Conservation (phyloP, 2,113 vertebrate genomes). For the Coryphaenoides rupestris region DNA sequence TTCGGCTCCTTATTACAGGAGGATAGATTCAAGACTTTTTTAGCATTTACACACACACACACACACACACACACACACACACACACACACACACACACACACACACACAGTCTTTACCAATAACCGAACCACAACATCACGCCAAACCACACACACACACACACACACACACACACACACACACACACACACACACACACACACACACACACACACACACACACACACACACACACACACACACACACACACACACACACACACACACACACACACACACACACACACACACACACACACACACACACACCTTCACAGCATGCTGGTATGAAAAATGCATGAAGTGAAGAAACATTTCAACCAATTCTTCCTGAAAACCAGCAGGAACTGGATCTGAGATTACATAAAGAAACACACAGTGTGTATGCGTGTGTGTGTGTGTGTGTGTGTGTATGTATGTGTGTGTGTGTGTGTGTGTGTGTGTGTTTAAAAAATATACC, state of each 20-base stretch:
- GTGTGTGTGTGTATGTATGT: not conserved
- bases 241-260: not conserved
- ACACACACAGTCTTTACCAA: too few species aligned
- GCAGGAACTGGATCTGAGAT: slow-evolving; percentile 13
- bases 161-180: not conserved
- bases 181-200: not conserved
- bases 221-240: not conserved
- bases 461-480: not conserved
- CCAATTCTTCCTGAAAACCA: slow-evolving; percentile 16
- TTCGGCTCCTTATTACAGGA: too few species aligned
- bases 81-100: too few species aligned
- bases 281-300: not conserved
- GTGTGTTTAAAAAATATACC: not conserved
- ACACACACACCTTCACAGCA: not conserved
- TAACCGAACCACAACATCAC: too few species aligned
- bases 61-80: too few species aligned
- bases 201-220: not conserved
- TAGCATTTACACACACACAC: too few species aligned
- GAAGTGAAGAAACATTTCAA: not conserved
- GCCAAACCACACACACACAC: not conserved
- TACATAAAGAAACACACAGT: not conserved
- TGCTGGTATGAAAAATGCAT: slow-evolving; percentile 13
- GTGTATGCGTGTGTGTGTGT: not conserved
- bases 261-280: not conserved
- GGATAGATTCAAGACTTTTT: too few species aligned